Conservation (phyloP, 2,888 invertebrate genomes). For the Abrostola triplasia region DNA sequence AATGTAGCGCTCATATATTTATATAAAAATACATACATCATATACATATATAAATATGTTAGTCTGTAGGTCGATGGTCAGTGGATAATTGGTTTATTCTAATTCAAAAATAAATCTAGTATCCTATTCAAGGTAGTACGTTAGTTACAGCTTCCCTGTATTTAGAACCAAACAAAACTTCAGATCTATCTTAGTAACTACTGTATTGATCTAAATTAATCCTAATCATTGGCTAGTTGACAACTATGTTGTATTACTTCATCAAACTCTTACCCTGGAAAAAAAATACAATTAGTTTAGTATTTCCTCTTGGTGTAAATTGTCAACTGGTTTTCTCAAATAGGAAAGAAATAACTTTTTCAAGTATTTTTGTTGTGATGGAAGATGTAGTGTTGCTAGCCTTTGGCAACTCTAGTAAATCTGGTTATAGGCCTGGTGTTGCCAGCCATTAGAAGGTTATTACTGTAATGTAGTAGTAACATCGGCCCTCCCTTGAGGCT, state of each 20-base stretch:
- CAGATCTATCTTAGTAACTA: slow-evolving; percentile 29
- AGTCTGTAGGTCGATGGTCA: neutral
- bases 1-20: neutral
- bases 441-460: too few species aligned
- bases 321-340: too few species aligned
- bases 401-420: too few species aligned
- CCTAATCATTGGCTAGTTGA: slow-evolving; percentile 49
- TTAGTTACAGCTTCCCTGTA: slow-evolving; percentile 12
- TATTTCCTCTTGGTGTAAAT: too few species aligned
- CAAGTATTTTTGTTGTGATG: too few species aligned
- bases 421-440: too few species aligned
- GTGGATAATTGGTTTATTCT: neutral
- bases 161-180: slow-evolving; percentile 9
- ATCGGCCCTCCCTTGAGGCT: too few species aligned
- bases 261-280: slow-evolving; percentile 71
- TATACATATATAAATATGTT: slow-evolving; percentile 1
- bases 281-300: slow-evolving; percentile 49
- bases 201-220: slow-evolving; percentile 23
- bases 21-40: slow-evolving; percentile 3
- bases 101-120: slow-evolving; percentile 4
- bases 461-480: too few species aligned
- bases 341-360: too few species aligned
- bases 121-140: slow-evolving; percentile 24
- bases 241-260: slow-evolving; percentile 44
- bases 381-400: too few species aligned